Evolutionary conservation across 2,888 invertebrate species (phyloP), one percentile per base, ranked within the genome.

Genomic region (Corbicula japonica): DNA sequence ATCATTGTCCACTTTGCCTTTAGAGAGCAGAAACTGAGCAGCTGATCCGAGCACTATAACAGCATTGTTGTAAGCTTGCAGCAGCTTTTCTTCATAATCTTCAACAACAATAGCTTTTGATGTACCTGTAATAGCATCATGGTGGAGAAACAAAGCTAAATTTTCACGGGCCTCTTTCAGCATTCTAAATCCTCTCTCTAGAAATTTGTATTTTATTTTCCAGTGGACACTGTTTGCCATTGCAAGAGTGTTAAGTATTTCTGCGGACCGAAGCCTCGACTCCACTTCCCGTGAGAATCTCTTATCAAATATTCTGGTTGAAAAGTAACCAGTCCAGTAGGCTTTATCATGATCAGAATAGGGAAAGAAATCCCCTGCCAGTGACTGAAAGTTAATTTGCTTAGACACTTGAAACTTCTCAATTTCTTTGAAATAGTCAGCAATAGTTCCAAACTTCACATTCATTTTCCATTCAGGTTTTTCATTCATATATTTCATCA

Each of bases 241-340:
- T 21, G 89, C 88, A 21, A 92, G 44, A 5, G 89, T 82, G 65
- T 91, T 84, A 3, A 92, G 85, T 21, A 92, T 88, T 54, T 93
- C 93, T 10, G 93, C 92, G 10, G 91, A 89, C 66, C 92, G 81
- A 2, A 93, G 75, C n/a, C 82, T 77, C 0, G 91, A 84, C 80
- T 94, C 93, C 23, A 94, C 90, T 88, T 98, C 94, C 5, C 92
- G 80, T 15, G 21, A 98, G 94, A 58, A 91, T 48, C 88, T 97
- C 95, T 92, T 98, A 96, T 76, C 98, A 87, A 92, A 94, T 0
- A 95, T 94, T 21, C 95, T 94, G 0, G 98, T 98, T 0, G 98
- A 97, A 93, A 95, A 99, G 93, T 98, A 99, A 0, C 99, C 99
- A 4, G 97, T 98, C 99, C 99, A 99, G 93, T 99, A 99, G 0